Evolutionary conservation across 37 sponge, comb jelly and placozoan species (phyloP), one percentile per base, ranked within the genome.

Genomic region (Bolinopsis microptera): DNA sequence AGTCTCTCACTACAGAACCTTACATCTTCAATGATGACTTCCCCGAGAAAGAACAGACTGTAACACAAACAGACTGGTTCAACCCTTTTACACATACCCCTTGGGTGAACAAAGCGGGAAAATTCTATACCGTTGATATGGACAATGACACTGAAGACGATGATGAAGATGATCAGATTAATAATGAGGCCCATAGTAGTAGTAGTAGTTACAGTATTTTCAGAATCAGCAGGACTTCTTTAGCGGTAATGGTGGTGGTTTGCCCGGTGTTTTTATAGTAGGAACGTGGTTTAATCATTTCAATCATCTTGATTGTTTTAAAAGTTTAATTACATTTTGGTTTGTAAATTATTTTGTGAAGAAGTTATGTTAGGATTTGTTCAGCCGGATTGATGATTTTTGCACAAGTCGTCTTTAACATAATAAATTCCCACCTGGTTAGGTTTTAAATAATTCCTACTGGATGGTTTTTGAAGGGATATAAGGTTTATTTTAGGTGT

Each of bases 81-180:
- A 27, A 86, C 36, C 90, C 90, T 41, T 86, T 86, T 40, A 86
- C 90, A 39, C 13, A 28, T 24, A 86, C 90, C 90, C 90, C 90
- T 22, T 86, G 90, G 90, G n/a, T 48, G 0, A 41, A 86, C 61
- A 86, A 34, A 41, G 36, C 34, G 18, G n/a, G 25, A 16, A 86
- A 33, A 38, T 36, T 41, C 0, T 39, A 86, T 86, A 38, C 22
- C 1, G 41, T 41, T 86, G 35, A 33, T 21, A 86, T 23, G 23
- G 61, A 86, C 32, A 33, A 86, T 86, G 36, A 86, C 13, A 27
- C 23, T n/a, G 35, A 86, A 24, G 90, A 41, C 13, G 90, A 40
- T 33, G 35, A 86, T 13, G 90, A 41, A 3, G 26, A 13, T 86
- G 28, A 86, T 86, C 61, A 41, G 61, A 86, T 40, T 40, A 86